Percentiles rank a stretch among this genome's conserved stretches.
Evolutionary conservation across 2,888 invertebrate species (phyloP).

Genomic region (Amitus sp.): DNA sequence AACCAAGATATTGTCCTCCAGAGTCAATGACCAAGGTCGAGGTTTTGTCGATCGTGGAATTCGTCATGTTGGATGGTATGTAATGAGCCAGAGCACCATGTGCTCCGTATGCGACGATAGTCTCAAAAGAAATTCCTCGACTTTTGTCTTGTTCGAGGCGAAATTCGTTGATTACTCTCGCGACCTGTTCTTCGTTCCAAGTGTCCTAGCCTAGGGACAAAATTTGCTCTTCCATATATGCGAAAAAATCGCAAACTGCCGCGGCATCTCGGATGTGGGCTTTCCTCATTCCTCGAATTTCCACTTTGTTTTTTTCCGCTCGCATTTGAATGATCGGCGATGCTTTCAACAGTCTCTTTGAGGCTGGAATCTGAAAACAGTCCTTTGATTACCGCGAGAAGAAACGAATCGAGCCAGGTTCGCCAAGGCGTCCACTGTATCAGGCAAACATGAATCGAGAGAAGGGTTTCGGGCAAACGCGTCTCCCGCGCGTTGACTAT

Average conservation of each 20-base stretch:
- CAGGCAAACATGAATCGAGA: constrained; percentile 48
- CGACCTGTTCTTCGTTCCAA: constrained; percentile 80
- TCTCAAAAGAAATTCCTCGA: constrained; percentile 83
- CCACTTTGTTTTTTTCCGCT: constrained; percentile 85
- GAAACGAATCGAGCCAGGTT: constrained; percentile 58
- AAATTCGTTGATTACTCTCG: constrained; percentile 76
- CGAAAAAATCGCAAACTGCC: constrained; percentile 88
- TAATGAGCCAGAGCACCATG: constrained; percentile 93
- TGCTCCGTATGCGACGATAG: constrained; percentile 87
- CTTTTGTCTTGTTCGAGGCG: constrained; percentile 78
- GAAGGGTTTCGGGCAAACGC: constrained; percentile 39
- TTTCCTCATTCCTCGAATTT: constrained; percentile 82
- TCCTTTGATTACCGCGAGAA: too few relatives aligned
- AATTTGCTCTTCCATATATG: constrained; percentile 75
- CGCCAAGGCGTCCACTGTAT: constrained; percentile 54
- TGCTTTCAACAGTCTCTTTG: constrained; percentile 71
- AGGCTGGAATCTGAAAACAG: constrained; percentile 64
- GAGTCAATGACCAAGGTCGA: constrained; percentile 92
- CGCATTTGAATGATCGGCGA: constrained; percentile 89
- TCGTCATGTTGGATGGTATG: constrained; percentile 71
- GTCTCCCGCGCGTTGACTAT: constrained; percentile 14
- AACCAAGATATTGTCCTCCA: constrained; percentile 92
- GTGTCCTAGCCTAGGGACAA: too few relatives aligned
- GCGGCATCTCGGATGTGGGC: constrained; percentile 90
- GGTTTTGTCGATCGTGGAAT: constrained; percentile 75